A percentile compares a stretch with the other conserved stretches of the same genome.
Evolutionary conservation across 2,113 vertebrate genomes (phyloP).

Genomic region (Mixornis gularis): DNA sequence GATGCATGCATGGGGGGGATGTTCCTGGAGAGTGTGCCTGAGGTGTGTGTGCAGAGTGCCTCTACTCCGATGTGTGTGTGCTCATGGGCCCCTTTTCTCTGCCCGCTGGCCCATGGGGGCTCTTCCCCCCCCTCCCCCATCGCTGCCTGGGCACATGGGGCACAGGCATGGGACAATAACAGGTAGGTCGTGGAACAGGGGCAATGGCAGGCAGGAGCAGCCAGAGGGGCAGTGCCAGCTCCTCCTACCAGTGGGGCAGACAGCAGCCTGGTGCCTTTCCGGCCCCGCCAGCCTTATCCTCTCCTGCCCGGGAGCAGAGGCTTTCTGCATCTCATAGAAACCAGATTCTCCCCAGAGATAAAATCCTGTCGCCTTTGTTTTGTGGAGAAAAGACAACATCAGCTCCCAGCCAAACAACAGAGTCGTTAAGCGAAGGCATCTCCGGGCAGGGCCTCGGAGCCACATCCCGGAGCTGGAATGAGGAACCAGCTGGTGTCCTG

Average conservation of each 20-base stretch:
- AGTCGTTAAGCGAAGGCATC: conserved; percentile 5
- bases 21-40: background rate
- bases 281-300: background rate
- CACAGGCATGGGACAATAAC: background rate
- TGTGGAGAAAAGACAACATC: conserved; percentile 1
- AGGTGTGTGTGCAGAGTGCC: background rate
- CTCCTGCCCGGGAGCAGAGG: background rate
- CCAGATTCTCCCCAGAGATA: conserved; percentile 36
- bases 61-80: background rate
- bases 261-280: background rate
- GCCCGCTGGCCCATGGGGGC: background rate
- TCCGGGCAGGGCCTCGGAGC: background rate
- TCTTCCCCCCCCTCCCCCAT: background rate
- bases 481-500: background rate
- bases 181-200: background rate
- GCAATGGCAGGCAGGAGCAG: background rate
- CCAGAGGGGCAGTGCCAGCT: background rate
- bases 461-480: background rate
- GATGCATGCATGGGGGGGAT: background rate
- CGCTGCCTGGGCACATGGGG: background rate
- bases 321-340: conserved; percentile 8
- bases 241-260: background rate
- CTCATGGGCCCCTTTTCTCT: background rate
- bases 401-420: background rate
- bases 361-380: conserved; percentile 29